Conservation (phyloP, 2,888 invertebrate genomes). For the Melolontha melolontha region DNA sequence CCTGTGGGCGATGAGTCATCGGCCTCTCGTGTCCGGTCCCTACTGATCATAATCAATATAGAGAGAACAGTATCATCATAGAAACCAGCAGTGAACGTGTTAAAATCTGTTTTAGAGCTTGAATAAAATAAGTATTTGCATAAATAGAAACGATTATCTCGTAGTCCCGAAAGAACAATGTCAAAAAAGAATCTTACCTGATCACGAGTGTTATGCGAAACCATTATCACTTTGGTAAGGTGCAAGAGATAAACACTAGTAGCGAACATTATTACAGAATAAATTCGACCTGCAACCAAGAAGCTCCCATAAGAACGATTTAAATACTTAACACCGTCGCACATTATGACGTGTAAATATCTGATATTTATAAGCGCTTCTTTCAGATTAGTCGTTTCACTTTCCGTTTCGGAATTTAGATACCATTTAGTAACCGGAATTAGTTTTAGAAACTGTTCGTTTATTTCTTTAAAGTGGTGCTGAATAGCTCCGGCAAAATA, state of each 20-base stretch:
- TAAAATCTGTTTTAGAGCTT: no score
- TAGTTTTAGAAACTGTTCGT: slow-evolving; percentile 39
- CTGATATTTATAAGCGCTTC: slow-evolving; percentile 47
- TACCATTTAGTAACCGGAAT: slow-evolving; percentile 39
- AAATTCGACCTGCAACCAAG: slow-evolving; percentile 52
- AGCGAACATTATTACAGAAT: slow-evolving; percentile 49
- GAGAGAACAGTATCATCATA: no score
- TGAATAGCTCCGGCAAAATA: slow-evolving; percentile 49
- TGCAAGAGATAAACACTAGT: slow-evolving; percentile 49
- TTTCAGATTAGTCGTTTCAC: slow-evolving; percentile 39
- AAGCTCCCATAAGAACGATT: slow-evolving; percentile 51
- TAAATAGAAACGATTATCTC: no score
- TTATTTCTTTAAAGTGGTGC: slow-evolving; percentile 49
- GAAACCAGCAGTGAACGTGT: no score
- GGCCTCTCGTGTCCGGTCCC: no score
- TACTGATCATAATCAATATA: no score
- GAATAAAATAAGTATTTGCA: no score
- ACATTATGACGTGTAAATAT: slow-evolving; percentile 50
- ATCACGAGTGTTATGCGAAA: slow-evolving; percentile 1
- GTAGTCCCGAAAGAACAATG: no score
- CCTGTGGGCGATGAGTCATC: no score
- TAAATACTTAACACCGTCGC: slow-evolving; percentile 49
- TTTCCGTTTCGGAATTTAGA: slow-evolving; percentile 15
- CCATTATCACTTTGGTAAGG: slow-evolving; percentile 24
- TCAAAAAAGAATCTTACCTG: slow-evolving; percentile 19